A percentile compares a stretch with the other conserved stretches of the same genome.
phyloP scores from a whole-genome alignment of 2,797 vertebrate genomes.

The Intellagama lesueurii region DNA sequence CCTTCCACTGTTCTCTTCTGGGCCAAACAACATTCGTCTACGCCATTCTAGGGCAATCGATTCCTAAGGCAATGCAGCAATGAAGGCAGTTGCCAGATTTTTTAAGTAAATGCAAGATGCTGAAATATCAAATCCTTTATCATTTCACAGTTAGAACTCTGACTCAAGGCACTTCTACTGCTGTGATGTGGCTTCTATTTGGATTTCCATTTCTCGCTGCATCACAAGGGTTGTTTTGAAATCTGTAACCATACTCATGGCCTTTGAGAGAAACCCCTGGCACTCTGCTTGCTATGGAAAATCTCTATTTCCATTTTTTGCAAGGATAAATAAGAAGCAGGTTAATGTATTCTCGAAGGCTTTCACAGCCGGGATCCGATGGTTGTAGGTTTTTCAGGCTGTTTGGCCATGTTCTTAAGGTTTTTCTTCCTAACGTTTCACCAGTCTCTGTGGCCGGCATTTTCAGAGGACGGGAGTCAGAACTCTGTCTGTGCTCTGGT shows the following conservation, averaged over 20 bases:
- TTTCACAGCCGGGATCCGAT: too few species aligned
- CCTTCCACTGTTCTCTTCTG: not conserved
- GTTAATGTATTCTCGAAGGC: slow-evolving; percentile 18
- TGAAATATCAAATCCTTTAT: not conserved
- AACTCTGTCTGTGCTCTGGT: too few species aligned
- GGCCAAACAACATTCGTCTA: not conserved
- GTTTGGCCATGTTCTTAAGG: too few species aligned
- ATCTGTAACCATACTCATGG: slow-evolving; percentile 36
- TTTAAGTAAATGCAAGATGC: not conserved
- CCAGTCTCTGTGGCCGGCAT: too few species aligned
- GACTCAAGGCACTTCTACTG: not conserved
- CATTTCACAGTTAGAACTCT: not conserved
- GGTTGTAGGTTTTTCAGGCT: too few species aligned
- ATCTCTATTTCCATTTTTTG: slow-evolving; percentile 24
- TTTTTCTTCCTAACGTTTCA: too few species aligned
- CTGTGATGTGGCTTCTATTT: not conserved
- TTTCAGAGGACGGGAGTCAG: too few species aligned
- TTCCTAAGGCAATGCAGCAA: not conserved
- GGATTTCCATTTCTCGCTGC: slow-evolving; percentile 35
- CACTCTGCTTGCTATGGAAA: slow-evolving; percentile 50
- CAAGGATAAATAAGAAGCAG: slow-evolving; percentile 46
- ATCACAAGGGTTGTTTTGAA: slow-evolving; percentile 37
- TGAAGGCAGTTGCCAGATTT: not conserved
- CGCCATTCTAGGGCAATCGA: not conserved
- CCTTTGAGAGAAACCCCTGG: slow-evolving; percentile 47